phyloP scores from a whole-genome alignment of 2,797 vertebrate genomes.

The Galago senegalensis region DNA sequence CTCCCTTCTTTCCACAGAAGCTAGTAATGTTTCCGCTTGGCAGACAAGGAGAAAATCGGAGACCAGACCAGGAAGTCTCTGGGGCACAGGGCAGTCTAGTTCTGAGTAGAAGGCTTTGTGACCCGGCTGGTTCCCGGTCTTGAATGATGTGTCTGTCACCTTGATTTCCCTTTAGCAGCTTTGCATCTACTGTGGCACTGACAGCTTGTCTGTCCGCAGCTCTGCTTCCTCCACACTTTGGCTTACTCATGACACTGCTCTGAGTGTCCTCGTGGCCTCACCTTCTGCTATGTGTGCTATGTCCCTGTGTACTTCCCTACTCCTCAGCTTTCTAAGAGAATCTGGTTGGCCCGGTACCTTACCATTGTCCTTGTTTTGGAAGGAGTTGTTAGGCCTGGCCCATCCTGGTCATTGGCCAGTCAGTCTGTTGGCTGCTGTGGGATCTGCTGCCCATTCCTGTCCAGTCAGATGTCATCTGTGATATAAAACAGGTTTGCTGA shows the following conservation, averaged over 20 bases:
- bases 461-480: neutral
- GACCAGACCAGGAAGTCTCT: neutral
- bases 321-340: neutral
- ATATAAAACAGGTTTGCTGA: neutral
- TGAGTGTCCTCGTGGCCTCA: neutral
- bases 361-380: neutral
- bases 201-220: neutral
- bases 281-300: neutral
- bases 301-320: neutral
- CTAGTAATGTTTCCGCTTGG: neutral
- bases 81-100: neutral
- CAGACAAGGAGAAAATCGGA: neutral
- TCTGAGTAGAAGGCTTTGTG: neutral
- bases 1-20: neutral
- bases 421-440: neutral
- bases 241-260: no score
- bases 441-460: neutral
- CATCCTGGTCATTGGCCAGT: neutral
- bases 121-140: neutral
- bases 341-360: neutral
- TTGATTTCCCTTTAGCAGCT: neutral
- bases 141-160: neutral
- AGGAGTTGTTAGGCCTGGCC: neutral
- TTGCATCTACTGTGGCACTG: neutral
- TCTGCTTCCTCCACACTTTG: neutral